Conservation (phyloP, 2,113 vertebrate genomes). For the Oryctolagus cuniculus region mOryCun1.1 NC_091432.1:123373001-123373500, state of each 20-base stretch:
- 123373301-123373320: not conserved
- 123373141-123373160: not conserved
- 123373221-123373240: not conserved
- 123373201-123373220: not conserved
- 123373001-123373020: not conserved
- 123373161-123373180: not conserved
- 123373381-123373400: not conserved
- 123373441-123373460: not conserved
- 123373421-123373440: not conserved
- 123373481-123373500: not conserved
- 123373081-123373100: not conserved
- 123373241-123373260: not conserved
- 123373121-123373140: not conserved
- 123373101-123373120: not conserved
- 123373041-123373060: not conserved
- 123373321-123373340: not conserved
- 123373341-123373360: not conserved
- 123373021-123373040: not conserved
- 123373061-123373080: not conserved
- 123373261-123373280: constrained; percentile 10
- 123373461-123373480: not conserved
- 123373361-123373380: not conserved
- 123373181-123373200: not conserved
- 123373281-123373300: not conserved
- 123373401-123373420: not conserved